These are phyloP conservation scores for Pteronotus mesoamericanus DNA, from an alignment of 2,797 vertebrate genomes.

Conservation along the genomic window DNA sequence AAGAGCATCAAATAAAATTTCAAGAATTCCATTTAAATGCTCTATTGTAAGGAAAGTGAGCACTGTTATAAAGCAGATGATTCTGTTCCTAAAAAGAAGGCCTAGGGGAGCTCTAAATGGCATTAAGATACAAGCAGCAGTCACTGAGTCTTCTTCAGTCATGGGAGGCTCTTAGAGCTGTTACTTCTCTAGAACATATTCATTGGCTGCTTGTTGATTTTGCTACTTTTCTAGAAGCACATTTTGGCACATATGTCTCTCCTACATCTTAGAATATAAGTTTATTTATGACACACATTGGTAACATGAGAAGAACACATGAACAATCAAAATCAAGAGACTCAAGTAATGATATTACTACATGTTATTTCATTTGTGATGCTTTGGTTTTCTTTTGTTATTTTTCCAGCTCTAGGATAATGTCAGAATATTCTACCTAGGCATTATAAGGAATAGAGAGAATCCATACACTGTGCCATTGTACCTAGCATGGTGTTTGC, in stretches of 20 bases:
- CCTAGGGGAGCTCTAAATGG: not conserved
- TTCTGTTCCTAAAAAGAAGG: not conserved
- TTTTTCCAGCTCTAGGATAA: no score
- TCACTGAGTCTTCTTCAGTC: not conserved
- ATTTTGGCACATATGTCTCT: not conserved
- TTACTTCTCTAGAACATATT: not conserved
- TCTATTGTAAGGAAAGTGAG: not conserved
- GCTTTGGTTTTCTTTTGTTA: conserved; percentile 2
- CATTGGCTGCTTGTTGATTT: not conserved
- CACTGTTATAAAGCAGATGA: not conserved
- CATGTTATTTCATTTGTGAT: not conserved
- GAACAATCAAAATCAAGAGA: not conserved
- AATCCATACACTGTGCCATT: not conserved
- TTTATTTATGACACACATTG: not conserved
- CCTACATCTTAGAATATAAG: not conserved
- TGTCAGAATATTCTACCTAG: not conserved
- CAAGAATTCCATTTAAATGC: not conserved
- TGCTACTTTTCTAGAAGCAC: not conserved
- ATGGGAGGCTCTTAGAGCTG: not conserved
- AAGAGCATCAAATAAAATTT: not conserved
- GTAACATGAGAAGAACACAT: not conserved
- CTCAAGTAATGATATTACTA: not conserved
- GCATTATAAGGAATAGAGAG: not conserved
- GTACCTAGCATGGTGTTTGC: not conserved
- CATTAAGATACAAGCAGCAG: not conserved